Evolutionary conservation across 2,113 vertebrate species (phyloP).

Genomic region (Parotia lawesii): DNA sequence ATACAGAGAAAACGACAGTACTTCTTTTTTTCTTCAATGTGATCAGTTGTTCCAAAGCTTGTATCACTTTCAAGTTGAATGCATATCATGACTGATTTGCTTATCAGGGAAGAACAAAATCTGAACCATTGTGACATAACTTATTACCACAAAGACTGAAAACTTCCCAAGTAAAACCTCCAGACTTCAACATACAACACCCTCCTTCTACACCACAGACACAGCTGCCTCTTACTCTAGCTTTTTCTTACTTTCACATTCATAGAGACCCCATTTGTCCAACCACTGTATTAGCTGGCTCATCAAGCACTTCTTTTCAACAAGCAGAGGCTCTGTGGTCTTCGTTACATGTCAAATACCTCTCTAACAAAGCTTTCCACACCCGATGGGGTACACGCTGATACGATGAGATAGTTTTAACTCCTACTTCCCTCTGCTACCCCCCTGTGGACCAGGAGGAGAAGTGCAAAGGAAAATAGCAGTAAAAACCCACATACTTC

Average conservation of each 20-base stretch:
- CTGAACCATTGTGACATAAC: background rate
- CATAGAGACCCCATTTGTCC: background rate
- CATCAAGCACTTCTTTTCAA: background rate
- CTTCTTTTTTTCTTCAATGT: background rate
- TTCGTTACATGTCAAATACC: fast-evolving
- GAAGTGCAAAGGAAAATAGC: background rate
- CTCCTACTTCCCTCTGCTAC: background rate
- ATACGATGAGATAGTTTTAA: fast-evolving
- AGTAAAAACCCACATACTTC: background rate
- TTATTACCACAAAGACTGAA: background rate
- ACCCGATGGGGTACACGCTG: fast-evolving
- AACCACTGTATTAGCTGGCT: background rate
- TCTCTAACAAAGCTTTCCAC: background rate
- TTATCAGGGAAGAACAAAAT: background rate
- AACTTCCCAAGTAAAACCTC: background rate
- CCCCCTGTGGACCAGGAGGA: background rate
- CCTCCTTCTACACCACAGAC: background rate
- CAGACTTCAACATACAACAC: background rate
- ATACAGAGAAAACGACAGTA: background rate
- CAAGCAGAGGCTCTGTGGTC: background rate
- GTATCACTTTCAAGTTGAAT: background rate
- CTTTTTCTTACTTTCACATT: background rate
- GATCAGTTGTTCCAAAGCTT: background rate
- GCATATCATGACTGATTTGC: background rate
- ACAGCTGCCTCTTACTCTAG: background rate